phyloP scores from a whole-genome alignment of 2,113 vertebrate genomes.

The Archocentrus centrarchus region DNA sequence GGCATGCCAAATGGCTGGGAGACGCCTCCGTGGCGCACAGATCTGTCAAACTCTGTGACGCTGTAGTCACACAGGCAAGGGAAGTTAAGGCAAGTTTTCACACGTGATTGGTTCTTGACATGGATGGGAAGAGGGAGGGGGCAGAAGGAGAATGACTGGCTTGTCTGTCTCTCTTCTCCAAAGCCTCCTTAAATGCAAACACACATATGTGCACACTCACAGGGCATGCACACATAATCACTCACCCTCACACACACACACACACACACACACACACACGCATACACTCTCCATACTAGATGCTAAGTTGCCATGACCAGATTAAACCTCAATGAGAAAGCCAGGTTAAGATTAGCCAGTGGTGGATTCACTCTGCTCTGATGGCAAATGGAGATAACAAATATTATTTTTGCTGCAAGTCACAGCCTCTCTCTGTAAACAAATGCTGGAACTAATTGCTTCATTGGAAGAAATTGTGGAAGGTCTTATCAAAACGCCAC shows the following conservation, averaged over 20 bases:
- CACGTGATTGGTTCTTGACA: constrained; percentile 87
- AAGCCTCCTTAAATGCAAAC: constrained; percentile 50
- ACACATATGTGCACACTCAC: constrained; percentile 30
- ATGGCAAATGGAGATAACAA: constrained; percentile 74
- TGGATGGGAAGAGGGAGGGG: constrained; percentile 59
- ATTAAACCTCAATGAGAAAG: constrained; percentile 78
- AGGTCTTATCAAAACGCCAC: constrained; percentile 80
- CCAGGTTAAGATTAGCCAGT: constrained; percentile 77
- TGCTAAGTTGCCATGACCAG: constrained; percentile 77
- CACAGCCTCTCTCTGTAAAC: constrained; percentile 75
- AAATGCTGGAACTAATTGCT: constrained; percentile 79
- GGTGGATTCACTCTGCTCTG: constrained; percentile 71
- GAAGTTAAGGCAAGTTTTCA: constrained; percentile 88
- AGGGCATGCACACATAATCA: constrained; percentile 20
- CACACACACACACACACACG: neutral
- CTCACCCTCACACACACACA: constrained; percentile 12
- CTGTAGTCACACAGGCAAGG: constrained; percentile 87
- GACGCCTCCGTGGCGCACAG: constrained; percentile 94
- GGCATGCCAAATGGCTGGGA: constrained; percentile 98
- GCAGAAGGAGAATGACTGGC: constrained; percentile 72
- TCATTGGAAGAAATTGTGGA: constrained; percentile 78
- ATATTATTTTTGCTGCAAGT: constrained; percentile 77
- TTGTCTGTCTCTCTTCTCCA: constrained; percentile 65
- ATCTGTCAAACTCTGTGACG: constrained; percentile 97
- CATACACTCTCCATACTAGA: constrained; percentile 24